Conservation (phyloP, 2,113 vertebrate species). For the Anser cygnoides region DNA sequence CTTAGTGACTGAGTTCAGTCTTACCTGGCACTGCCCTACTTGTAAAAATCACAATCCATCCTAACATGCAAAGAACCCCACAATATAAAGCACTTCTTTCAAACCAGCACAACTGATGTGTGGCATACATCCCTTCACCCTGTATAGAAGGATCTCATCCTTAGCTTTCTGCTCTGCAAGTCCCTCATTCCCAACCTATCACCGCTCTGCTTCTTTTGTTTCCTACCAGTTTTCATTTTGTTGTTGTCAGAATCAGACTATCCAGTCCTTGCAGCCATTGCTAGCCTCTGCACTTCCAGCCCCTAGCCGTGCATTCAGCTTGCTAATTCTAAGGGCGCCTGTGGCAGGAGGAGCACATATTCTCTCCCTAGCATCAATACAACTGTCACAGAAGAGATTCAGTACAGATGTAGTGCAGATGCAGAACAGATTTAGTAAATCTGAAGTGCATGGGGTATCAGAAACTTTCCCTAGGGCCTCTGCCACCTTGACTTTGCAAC, state of each 20-base stretch:
- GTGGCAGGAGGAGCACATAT: neutral
- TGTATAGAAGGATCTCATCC: neutral
- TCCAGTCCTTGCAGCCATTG: accelerated
- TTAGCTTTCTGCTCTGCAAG: neutral
- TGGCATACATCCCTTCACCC: neutral
- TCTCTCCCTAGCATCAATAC: neutral
- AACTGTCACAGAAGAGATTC: neutral
- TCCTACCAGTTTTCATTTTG: neutral
- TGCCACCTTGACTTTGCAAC: neutral
- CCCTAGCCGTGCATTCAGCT: neutral
- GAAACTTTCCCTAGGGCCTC: neutral
- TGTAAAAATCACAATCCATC: neutral
- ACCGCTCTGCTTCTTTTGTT: neutral
- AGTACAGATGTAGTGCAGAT: neutral
- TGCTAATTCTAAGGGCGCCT: neutral
- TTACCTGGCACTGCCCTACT: neutral
- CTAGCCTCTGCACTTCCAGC: accelerated
- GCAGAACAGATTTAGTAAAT: neutral
- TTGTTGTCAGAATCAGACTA: neutral
- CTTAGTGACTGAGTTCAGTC: neutral
- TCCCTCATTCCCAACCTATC: neutral
- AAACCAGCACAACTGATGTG: neutral
- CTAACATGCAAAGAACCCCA: neutral
- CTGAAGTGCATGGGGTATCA: neutral
- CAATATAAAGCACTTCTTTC: neutral